Percentiles rank a stretch among this genome's conserved stretches.
phyloP scores from a whole-genome alignment of 1,140 invertebrate genomes.

The Colletes latitarsis region DNA sequence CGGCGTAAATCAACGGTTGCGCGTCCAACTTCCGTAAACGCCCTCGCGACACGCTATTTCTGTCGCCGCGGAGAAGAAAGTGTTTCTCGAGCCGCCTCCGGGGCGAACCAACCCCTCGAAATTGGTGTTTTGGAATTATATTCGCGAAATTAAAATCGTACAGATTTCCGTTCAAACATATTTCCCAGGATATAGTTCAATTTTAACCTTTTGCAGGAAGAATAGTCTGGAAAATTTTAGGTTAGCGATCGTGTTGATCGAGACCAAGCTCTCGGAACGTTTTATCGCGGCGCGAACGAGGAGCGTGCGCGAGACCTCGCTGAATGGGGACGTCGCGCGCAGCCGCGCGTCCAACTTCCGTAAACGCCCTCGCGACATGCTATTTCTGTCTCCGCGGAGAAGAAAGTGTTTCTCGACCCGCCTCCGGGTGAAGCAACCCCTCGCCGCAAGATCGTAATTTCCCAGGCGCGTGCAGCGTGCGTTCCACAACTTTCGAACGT shows the following conservation, averaged over 20 bases:
- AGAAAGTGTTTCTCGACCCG: conserved; percentile 14
- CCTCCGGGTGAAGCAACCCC: neutral
- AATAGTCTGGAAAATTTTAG: too few relatives aligned
- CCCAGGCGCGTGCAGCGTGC: conserved; percentile 28
- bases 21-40: conserved; percentile 27
- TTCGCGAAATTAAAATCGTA: too few relatives aligned
- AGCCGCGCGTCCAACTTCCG: conserved; percentile 17
- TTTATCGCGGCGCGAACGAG: too few relatives aligned
- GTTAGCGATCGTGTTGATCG: too few relatives aligned
- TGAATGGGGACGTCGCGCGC: neutral
- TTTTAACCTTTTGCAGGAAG: too few relatives aligned
- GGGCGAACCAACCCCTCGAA: neutral
- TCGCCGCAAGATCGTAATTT: conserved; percentile 26
- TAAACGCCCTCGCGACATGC: conserved; percentile 19
- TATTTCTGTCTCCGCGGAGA: neutral
- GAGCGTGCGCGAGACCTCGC: too few relatives aligned
- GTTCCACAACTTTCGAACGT: conserved; percentile 53
- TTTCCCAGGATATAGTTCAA: too few relatives aligned
- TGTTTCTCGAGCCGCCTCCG: neutral
- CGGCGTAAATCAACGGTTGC: conserved; percentile 18
- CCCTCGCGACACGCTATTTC: conserved; percentile 3
- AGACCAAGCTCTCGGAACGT: too few relatives aligned
- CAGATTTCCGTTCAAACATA: too few relatives aligned
- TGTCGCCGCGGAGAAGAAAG: neutral
- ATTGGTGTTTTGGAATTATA: too few relatives aligned